Evolutionary conservation across 35 echinoderm and acorn worm genomes (phyloP).

Genomic region (Antedon bifida): DNA sequence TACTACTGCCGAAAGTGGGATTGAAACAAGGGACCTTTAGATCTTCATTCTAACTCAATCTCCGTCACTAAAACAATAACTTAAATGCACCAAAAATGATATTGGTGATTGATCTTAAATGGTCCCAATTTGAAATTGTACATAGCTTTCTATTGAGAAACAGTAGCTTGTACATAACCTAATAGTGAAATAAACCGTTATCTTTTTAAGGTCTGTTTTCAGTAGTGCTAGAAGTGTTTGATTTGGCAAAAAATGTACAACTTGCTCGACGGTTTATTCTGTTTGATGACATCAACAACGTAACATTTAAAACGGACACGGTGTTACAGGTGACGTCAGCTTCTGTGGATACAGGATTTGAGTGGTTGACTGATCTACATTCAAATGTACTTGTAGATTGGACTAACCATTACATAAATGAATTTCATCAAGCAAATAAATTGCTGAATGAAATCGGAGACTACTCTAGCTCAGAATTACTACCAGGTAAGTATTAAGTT

Average conservation of each 20-base stretch:
- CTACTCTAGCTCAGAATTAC: background rate
- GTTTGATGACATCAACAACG: slow-evolving; percentile 15
- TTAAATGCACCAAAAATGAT: no score
- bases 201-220: slow-evolving; percentile 19
- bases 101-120: no score
- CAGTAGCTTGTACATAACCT: no score
- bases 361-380: slow-evolving; percentile 12
- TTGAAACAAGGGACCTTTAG: no score
- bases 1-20: no score
- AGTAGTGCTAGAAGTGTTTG: background rate
- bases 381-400: slow-evolving; percentile 7
- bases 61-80: no score
- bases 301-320: background rate
- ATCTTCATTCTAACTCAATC: no score
- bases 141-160: no score
- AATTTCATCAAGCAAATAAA: slow-evolving; percentile 12
- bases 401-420: slow-evolving; percentile 6
- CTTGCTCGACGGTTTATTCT: slow-evolving; percentile 22
- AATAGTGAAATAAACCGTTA: no score
- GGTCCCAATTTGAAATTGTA: no score
- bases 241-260: slow-evolving; percentile 5
- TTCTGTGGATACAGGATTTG: background rate
- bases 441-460: slow-evolving; percentile 11
- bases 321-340: slow-evolving; percentile 9
- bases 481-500: slow-evolving; percentile 10